Percentiles rank a stretch among this genome's conserved stretches.
Conservation (phyloP, 2,797 vertebrate species). For the Anniella stebbinsi region DNA sequence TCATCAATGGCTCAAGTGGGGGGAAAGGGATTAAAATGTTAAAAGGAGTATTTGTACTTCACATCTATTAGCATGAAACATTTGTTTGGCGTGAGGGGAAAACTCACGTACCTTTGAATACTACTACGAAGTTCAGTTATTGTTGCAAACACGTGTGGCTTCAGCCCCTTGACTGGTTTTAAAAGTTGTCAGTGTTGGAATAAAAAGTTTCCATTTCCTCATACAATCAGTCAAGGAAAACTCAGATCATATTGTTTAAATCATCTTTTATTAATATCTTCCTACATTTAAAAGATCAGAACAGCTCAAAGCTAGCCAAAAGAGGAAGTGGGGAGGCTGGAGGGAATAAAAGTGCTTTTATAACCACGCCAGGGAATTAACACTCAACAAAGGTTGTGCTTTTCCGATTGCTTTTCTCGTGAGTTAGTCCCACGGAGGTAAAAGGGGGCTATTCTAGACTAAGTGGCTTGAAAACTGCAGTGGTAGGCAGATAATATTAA, state of each 20-base stretch:
- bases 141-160: background rate
- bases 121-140: background rate
- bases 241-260: slow-evolving; percentile 49
- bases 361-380: slow-evolving; percentile 27
- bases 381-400: slow-evolving; percentile 16
- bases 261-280: slow-evolving; percentile 54
- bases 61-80: slow-evolving; percentile 28
- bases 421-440: slow-evolving; percentile 10
- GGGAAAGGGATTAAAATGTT: slow-evolving; percentile 29
- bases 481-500: slow-evolving; percentile 17
- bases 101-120: slow-evolving; percentile 6
- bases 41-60: slow-evolving; percentile 34
- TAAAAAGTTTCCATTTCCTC: slow-evolving; percentile 41
- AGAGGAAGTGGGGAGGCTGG: slow-evolving; percentile 25
- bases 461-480: slow-evolving; percentile 6
- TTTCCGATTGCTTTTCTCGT: slow-evolving; percentile 21
- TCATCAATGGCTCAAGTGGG: slow-evolving; percentile 41
- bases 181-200: background rate
- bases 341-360: slow-evolving; percentile 39
- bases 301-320: slow-evolving; percentile 31
- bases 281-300: slow-evolving; percentile 47
- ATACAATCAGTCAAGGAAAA: slow-evolving; percentile 44
- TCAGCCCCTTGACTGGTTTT: background rate
- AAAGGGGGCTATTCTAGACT: slow-evolving; percentile 11
- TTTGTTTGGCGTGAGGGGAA: background rate